Percentiles rank a stretch among this genome's conserved stretches.
Conservation (phyloP, 2,113 vertebrate genomes). For the Corvus moneduloides region DNA sequence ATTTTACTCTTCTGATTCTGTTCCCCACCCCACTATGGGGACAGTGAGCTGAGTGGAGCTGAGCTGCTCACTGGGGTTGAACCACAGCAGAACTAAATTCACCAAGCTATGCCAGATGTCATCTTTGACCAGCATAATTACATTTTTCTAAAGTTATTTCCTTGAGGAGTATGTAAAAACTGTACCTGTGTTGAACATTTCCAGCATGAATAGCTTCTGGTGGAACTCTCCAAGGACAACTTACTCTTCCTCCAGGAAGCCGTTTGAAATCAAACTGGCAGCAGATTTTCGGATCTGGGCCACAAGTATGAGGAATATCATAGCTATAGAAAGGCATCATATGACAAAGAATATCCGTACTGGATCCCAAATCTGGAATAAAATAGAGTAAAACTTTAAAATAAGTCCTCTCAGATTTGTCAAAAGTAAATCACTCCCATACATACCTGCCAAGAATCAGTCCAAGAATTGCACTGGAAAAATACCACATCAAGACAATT, state of each 20-base stretch:
- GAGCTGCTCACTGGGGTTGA: background rate
- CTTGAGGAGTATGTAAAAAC: background rate
- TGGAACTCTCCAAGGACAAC: slow-evolving; percentile 88
- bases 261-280: slow-evolving; percentile 97
- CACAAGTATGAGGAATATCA: slow-evolving; percentile 93
- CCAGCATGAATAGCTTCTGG: slow-evolving; percentile 84
- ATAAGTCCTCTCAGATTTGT: background rate
- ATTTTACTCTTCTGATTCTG: background rate
- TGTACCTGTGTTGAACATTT: slow-evolving; percentile 86
- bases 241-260: slow-evolving; percentile 85
- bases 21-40: too few relatives aligned
- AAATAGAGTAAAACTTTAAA: slow-evolving; percentile 3
- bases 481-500: background rate
- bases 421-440: background rate
- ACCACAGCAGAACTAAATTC: background rate
- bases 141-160: background rate
- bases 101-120: background rate
- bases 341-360: slow-evolving; percentile 91
- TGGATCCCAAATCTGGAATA: slow-evolving; percentile 80
- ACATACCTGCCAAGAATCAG: background rate
- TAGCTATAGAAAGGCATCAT: slow-evolving; percentile 99
- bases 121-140: background rate
- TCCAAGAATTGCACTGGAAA: background rate
- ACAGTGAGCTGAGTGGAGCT: background rate
- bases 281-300: slow-evolving; percentile 91